Percentiles rank a stretch among this genome's conserved stretches.
phyloP scores from a whole-genome alignment of 2,113 vertebrate genomes.

The Thymallus thymallus region DNA sequence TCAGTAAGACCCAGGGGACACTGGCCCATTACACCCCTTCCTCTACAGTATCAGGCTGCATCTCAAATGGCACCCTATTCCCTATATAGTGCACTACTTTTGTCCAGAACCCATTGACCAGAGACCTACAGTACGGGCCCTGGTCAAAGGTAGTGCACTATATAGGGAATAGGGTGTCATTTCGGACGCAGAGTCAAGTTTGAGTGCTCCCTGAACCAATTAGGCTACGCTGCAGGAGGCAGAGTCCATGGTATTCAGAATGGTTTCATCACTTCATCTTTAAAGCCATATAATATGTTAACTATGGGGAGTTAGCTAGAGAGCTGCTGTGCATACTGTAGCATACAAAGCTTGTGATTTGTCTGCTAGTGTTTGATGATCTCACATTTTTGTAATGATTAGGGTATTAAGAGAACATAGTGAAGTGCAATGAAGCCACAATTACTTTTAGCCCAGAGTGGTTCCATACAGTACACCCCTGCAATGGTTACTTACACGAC shows the following conservation, averaged over 20 bases:
- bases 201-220: slow-evolving; percentile 31
- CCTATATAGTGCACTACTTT: no score
- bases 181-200: slow-evolving; percentile 31
- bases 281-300: background rate
- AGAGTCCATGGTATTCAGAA: slow-evolving; percentile 7
- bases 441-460: background rate
- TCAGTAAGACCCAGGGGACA: slow-evolving; percentile 30
- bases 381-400: background rate
- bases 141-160: no score
- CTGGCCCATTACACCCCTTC: background rate
- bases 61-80: no score
- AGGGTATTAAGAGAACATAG: background rate
- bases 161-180: no score
- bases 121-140: no score
- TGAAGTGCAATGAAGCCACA: background rate
- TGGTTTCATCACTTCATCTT: background rate
- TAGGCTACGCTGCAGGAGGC: background rate
- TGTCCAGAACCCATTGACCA: slow-evolving; percentile 27
- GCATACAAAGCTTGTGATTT: background rate
- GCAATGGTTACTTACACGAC: slow-evolving; percentile 84
- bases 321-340: background rate
- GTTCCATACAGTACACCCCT: background rate
- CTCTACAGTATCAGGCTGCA: no score
- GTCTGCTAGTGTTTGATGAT: background rate
- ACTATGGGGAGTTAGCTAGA: background rate